Base-by-base conservation (phyloP, 2,888 invertebrate genomes). In the Tigriopus californicus region DNA sequence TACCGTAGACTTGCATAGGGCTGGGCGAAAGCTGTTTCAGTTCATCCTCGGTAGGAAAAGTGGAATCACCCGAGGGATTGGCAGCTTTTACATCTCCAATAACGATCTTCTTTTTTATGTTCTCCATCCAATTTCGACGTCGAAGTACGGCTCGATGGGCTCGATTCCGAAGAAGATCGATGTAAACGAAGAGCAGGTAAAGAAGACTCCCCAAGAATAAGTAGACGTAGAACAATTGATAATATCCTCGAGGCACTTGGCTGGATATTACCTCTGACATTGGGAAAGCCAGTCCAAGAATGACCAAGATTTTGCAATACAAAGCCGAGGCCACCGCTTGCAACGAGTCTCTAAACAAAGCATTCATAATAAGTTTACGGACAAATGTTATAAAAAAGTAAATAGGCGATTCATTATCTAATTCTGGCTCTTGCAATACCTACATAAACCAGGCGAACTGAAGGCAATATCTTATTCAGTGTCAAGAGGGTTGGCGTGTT, bases 191-290 rank as follows among this genome's bases (percentile, higher is more conserved):
- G 61, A 85, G 75, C 57, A 88, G 76, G 69, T 87, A 88, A 61
- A 82, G 75, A 80, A 88, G 88, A 68, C 86, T 86, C 63, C 85
- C 85, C 67, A 85, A 80, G 73, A 88, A 88, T 64, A 88, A 77
- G 71, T 88, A 88, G 63, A 88, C 74, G 73, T 88, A 88, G 74
- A 85, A 88, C 12, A 83, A 85, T 79, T 86, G 76, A 73, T 90
- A 91, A 73, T 88, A 90, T 40, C 88, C 87, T 64, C 88, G 86
- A 67, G 91, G 90, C 70, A 91, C 88, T 73, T 88, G 86, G 20
- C 88, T 85, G 49, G 90, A 90, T 69, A 91, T 90, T 66, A 91
- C 89, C 77, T 92, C 91, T 63, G 92, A 87, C 82, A 94, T 84
- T 57, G 92, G 92, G 73, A 94, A 89, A 15, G 91, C 89, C 64